A percentile compares a stretch with the other conserved stretches of the same genome.
Conservation (phyloP, 2,797 vertebrate species). For the Dipus sagitta region DNA sequence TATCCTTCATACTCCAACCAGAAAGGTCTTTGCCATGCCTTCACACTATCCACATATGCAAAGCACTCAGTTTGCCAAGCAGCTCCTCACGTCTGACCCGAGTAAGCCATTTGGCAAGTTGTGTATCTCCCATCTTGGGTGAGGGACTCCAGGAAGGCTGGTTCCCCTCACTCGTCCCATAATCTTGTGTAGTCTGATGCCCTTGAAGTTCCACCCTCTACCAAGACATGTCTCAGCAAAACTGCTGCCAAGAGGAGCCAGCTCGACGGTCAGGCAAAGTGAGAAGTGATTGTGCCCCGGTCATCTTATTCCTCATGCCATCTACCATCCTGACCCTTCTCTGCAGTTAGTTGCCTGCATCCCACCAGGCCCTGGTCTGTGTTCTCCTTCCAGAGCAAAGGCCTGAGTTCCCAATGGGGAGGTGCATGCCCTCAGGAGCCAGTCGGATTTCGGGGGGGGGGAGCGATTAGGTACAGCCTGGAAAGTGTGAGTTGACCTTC, state of each 20-base stretch:
- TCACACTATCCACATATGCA: no score
- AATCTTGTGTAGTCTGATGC: neutral
- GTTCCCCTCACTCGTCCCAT: neutral
- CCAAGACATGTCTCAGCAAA: neutral
- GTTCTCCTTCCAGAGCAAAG: no score
- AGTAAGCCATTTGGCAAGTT: neutral
- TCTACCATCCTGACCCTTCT: neutral
- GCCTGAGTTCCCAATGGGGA: neutral
- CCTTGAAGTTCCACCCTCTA: neutral
- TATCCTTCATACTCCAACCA: neutral
- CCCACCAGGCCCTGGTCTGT: neutral
- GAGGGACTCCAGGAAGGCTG: fast-evolving
- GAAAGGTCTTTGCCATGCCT: neutral
- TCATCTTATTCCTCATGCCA: neutral
- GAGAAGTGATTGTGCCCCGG: neutral
- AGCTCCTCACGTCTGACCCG: neutral
- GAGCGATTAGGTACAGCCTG: neutral
- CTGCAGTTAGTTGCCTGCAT: neutral
- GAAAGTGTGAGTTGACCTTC: neutral
- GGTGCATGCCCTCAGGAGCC: fast-evolving
- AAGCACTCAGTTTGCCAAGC: neutral
- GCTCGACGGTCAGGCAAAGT: neutral
- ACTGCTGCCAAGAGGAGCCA: neutral
- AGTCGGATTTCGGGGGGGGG: neutral
- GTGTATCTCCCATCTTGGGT: neutral